phyloP scores from a whole-genome alignment of 2,113 vertebrate genomes.

The Malaclemys terrapin region DNA sequence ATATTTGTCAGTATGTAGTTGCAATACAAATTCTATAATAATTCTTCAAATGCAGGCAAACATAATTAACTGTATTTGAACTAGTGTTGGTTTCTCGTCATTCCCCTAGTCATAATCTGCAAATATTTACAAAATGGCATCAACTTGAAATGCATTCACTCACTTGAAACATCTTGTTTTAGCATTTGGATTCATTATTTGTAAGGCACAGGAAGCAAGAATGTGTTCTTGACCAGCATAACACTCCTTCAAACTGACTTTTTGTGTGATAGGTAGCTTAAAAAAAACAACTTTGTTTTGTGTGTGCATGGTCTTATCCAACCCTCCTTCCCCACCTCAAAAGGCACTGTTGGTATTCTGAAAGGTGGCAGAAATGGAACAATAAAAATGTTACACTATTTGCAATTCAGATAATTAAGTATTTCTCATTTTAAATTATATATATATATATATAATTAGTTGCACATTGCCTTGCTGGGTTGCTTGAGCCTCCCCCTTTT shows the following conservation, averaged over 20 bases:
- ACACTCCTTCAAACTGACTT: neutral
- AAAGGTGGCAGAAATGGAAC: neutral
- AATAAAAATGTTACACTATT: neutral
- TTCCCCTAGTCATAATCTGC: neutral
- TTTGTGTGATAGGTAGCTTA: neutral
- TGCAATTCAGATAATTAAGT: neutral
- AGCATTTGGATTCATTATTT: neutral
- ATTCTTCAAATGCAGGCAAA: neutral
- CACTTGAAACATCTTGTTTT: neutral
- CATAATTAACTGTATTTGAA: neutral
- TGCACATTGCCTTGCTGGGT: too few species aligned
- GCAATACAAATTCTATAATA: neutral
- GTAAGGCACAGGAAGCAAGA: neutral
- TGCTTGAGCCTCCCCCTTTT: neutral
- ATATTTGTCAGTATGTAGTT: neutral
- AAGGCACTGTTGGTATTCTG: too few species aligned
- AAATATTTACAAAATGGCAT: neutral
- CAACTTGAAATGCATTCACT: neutral
- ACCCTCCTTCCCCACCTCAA: too few species aligned
- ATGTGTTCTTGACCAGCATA: neutral
- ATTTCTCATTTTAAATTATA: neutral
- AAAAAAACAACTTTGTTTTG: neutral
- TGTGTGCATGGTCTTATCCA: neutral
- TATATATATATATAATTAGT: too few species aligned
- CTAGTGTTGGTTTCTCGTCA: fast-evolving